Conservation (phyloP, 2,113 vertebrate genomes). For the Albula glossodonta region DNA sequence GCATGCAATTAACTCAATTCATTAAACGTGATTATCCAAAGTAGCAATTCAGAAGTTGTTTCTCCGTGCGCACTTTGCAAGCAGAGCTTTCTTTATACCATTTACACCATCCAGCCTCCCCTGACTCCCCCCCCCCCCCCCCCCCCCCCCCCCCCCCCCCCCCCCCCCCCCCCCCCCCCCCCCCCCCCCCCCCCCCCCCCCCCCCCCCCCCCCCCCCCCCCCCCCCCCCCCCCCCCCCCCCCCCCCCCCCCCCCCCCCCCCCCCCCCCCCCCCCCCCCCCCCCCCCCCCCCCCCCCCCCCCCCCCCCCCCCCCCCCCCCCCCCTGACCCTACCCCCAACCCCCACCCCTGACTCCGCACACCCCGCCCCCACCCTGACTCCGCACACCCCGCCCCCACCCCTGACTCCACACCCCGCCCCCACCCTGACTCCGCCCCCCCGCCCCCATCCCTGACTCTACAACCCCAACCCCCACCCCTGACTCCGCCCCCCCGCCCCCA, state of each 20-base stretch:
- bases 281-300: background rate
- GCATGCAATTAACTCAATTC: conserved; percentile 63
- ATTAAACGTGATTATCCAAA: conserved; percentile 63
- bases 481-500: background rate
- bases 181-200: background rate
- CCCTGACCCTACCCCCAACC: no score
- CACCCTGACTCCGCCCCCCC: no score
- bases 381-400: no score
- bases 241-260: background rate
- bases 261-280: no score
- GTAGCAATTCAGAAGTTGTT: conserved; percentile 55
- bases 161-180: background rate
- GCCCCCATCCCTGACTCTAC: no score
- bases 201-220: no score
- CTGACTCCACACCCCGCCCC: no score
- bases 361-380: background rate
- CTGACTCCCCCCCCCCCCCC: no score
- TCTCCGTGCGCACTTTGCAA: conserved; percentile 42
- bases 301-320: no score
- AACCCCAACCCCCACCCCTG: no score
- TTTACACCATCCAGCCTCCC: background rate
- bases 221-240: background rate
- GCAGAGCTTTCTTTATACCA: conserved; percentile 36
- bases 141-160: conserved; percentile 14
- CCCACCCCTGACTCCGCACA: no score